Evolutionary conservation across 2,888 invertebrate genomes (phyloP).

Genomic region (Amblyjoppa proteus): DNA sequence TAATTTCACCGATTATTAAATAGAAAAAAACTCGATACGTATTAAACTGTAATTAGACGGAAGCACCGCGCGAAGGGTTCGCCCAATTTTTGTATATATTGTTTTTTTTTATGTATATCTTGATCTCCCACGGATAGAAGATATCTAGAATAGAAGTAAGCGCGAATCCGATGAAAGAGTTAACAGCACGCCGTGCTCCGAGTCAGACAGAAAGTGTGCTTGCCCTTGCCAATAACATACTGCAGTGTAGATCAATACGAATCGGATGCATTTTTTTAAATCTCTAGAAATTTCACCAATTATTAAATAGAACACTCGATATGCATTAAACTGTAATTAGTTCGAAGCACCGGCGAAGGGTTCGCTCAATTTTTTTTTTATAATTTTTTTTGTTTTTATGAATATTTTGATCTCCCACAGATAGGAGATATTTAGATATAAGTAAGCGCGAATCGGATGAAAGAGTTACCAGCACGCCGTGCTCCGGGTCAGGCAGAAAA

Average conservation of each 20-base stretch:
- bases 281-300: too few species aligned
- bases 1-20: too few species aligned
- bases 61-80: too few species aligned
- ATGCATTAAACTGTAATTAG: too few species aligned
- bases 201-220: slow-evolving; percentile 62
- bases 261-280: too few species aligned
- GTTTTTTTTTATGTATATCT: background rate
- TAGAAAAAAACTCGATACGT: too few species aligned
- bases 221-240: slow-evolving; percentile 69
- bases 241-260: slow-evolving; percentile 59
- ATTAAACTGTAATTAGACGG: too few species aligned
- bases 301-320: too few species aligned
- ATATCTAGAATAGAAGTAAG: slow-evolving; percentile 27
- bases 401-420: background rate
- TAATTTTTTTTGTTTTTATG: background rate
- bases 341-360: too few species aligned
- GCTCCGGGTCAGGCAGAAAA: slow-evolving; percentile 43
- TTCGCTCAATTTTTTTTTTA: too few species aligned
- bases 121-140: background rate
- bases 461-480: slow-evolving; percentile 37
- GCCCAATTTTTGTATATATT: background rate
- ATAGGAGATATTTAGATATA: slow-evolving; percentile 26
- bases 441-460: background rate
- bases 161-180: slow-evolving; percentile 32
- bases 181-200: slow-evolving; percentile 7